Base-by-base conservation (phyloP, 2,113 vertebrate species). In the Tragelaphus strepsiceros region DNA sequence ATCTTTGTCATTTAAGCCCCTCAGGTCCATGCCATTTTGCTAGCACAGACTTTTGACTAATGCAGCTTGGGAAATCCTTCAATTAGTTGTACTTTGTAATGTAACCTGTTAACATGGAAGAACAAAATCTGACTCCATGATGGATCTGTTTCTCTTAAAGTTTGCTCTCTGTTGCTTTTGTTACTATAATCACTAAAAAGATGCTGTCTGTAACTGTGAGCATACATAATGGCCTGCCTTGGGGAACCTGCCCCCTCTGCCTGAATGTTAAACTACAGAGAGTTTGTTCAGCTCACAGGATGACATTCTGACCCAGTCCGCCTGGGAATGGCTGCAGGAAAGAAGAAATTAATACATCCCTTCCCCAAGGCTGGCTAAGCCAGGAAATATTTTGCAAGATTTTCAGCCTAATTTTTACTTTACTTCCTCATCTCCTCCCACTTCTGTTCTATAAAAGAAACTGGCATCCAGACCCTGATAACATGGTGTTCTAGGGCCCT, bases 1-100 rank as follows among this genome's bases (percentile, higher is more conserved):
- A 15, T 3, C 19, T 28, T 54, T 28, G 28, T 8, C 2, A 30
- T 22, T 49, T 4, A 82, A n/a, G 26, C 14, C 35, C 4, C 3
- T 1, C 6, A 21, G 0, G 62, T 4, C 78, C 21, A 0, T 4
- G 53, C 62, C 12, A 2, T 3, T 53, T 46, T 3, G 62, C 11
- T 5, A 59, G 0, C 7, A 13, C 8, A 0, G 54, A 28, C 54
- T 5, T 64, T n/a, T 13, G 43, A 51, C 6, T 3, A 5, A 35
- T 17, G 0, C 11, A 3, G 61, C 26, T 3, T 4, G 6, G 26
- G 0, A 26, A 77, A 54, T 67, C 30, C 14, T 12, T 28, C 17
- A 8, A 13, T 78, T 28, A n/a, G 30, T 4, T 13, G 17, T 22
- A 80, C 19, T 15, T 54, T 14, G 12, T 10, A 35, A 64, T 21